phyloP scores from a whole-genome alignment of 2,888 invertebrate genomes.

The Lamellibrachia columna region DNA sequence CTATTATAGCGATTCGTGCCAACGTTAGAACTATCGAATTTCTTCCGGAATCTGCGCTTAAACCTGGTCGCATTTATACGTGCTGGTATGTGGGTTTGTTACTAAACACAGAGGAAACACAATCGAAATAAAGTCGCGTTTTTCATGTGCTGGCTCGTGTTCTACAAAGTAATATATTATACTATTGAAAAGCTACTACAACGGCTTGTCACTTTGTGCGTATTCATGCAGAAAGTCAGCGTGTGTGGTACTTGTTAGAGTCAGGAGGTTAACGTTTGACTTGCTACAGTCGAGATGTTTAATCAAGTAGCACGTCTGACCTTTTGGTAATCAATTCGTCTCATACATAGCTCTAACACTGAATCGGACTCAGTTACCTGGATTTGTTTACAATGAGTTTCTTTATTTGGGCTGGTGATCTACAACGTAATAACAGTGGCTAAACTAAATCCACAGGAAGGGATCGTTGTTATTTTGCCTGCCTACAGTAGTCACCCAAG shows the following conservation, averaged over 20 bases:
- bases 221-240: not conserved
- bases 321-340: not conserved
- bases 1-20: not conserved
- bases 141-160: not conserved
- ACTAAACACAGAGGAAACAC: not conserved
- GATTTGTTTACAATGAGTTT: not conserved
- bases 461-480: too few species aligned
- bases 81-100: not conserved
- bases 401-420: not conserved
- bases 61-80: not conserved
- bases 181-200: not conserved
- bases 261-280: not conserved
- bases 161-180: not conserved
- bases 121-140: not conserved
- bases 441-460: too few species aligned
- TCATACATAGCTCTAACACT: not conserved
- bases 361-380: not conserved
- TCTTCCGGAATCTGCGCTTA: not conserved
- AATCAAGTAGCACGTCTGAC: slow-evolving; percentile 9
- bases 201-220: not conserved
- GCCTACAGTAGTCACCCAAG: too few species aligned
- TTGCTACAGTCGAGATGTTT: not conserved
- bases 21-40: not conserved
- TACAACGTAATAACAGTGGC: too few species aligned
- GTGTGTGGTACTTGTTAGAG: not conserved